These are phyloP conservation scores for Crotalus tigris DNA, from an alignment of 2,113 vertebrate genomes.

Conservation along the genomic window DNA sequence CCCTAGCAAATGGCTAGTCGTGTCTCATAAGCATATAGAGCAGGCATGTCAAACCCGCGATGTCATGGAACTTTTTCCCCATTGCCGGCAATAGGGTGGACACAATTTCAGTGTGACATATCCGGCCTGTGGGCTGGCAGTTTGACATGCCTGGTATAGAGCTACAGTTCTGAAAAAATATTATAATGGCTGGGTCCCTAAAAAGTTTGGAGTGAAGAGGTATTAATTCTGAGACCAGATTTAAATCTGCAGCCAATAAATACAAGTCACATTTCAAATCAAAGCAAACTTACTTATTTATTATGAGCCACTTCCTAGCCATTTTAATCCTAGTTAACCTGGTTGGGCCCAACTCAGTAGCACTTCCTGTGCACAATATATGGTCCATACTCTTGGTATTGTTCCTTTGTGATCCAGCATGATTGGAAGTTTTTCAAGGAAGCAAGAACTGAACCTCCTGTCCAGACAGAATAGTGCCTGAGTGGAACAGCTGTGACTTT, in stretches of 20 bases:
- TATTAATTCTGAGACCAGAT: background rate
- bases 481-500: constrained; percentile 37
- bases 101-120: no score
- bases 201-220: background rate
- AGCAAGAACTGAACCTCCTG: constrained; percentile 64
- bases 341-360: constrained; percentile 35
- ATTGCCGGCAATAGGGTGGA: no score
- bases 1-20: background rate
- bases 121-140: no score
- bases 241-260: background rate
- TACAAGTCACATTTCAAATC: background rate
- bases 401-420: constrained; percentile 56
- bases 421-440: constrained; percentile 60
- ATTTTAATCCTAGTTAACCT: background rate
- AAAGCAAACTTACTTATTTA: constrained; percentile 31
- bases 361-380: constrained; percentile 58
- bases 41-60: no score
- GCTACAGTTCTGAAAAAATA: background rate
- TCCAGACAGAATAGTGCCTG: constrained; percentile 54
- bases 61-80: no score
- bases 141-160: background rate
- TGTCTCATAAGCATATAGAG: background rate
- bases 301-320: background rate
- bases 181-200: background rate
- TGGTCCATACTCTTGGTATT: constrained; percentile 59